Base-by-base conservation (phyloP, 2,113 vertebrate genomes). In the Drymodes brunneopygia region DNA sequence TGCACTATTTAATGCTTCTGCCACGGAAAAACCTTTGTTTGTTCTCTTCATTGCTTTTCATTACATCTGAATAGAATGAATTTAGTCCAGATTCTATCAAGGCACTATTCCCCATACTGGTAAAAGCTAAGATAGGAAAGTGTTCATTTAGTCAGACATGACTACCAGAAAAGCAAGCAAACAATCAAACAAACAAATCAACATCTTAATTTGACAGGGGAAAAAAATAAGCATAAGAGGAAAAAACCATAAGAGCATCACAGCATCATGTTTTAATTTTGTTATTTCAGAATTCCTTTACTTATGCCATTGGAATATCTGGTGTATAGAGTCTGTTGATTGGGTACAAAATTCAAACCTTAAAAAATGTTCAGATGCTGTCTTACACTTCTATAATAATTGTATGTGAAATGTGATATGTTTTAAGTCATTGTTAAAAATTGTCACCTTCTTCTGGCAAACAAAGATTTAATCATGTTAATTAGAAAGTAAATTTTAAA, bases 331-430 rank as follows among this genome's bases (percentile, higher is more conserved):
- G 25, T 86, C 44, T 80, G 15, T 5, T 86, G 4, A 2, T 1
- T 48, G 4, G 3, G 7, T 67, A 38, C 5, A 88, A 86, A 82
- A 88, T 45, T 92, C 36, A 72, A 86, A 10, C 31, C 25, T 62
- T 31, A 21, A 28, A 81, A 86, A 38, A 5, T 3, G 0, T 58
- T 75, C 28, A 44, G 16, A n/a, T 60, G 42, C 12, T 53, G 5
- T 40, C 42, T 69, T 83, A 47, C 6, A 28, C 12, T 75, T 81
- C 45, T 53, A 45, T 42, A 65, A 24, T 61, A 53, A 50, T 70
- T 66, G 24, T 27, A 25, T 1, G 0, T 33, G 14, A 12, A 25
- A 42, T 1, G 0, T 0, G 0, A 16, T 35, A 36, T 11, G 13
- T 66, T 83, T 22, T 42, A 86, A 78, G 10, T 42, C 6, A 25